Conservation (phyloP, 2,113 vertebrate genomes). For the Strix uralensis region DNA sequence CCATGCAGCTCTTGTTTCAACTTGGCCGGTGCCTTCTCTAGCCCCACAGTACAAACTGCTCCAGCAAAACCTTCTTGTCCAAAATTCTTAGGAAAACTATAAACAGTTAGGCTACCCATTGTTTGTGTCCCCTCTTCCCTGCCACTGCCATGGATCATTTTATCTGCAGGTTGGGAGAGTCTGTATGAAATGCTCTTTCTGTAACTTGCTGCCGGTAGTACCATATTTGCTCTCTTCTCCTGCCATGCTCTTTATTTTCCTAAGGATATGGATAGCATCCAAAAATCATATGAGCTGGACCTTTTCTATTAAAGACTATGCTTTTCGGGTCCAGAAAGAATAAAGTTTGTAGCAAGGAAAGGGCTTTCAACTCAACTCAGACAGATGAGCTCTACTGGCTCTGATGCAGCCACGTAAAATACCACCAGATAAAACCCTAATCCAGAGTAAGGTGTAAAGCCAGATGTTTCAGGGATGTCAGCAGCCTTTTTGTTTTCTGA, state of each 20-base stretch:
- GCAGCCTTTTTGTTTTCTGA: not conserved
- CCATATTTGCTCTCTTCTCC: not conserved
- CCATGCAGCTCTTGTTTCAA: not conserved
- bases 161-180: not conserved
- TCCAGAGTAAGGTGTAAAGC: not conserved
- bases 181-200: not conserved
- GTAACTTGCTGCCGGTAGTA: not conserved
- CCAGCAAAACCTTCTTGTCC: not conserved
- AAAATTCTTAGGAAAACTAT: not conserved
- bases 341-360: not conserved
- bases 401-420: not conserved
- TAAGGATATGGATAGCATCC: not conserved
- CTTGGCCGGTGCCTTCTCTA: not conserved
- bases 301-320: not conserved
- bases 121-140: fast-evolving
- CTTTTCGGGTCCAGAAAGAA: not conserved
- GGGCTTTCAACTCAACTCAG: not conserved
- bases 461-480: not conserved
- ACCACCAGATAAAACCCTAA: not conserved
- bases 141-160: fast-evolving
- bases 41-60: not conserved
- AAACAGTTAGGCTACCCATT: not conserved
- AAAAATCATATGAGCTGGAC: not conserved
- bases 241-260: not conserved
- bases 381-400: not conserved